phyloP scores from a whole-genome alignment of 2,888 invertebrate genomes.

The Cantharis flavilabris region DNA sequence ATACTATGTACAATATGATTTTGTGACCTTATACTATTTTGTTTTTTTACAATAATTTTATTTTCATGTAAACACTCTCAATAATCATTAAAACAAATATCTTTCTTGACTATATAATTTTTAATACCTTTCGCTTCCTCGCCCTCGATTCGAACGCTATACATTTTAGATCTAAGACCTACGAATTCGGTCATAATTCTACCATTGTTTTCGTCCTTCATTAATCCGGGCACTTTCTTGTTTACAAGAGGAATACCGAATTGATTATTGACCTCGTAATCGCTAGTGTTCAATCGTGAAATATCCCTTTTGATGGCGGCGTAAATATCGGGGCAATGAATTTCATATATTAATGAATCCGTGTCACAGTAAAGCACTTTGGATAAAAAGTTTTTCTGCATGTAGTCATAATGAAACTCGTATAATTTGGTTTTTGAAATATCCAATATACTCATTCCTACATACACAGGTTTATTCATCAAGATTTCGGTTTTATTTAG shows the following conservation, averaged over 20 bases:
- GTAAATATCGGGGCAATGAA: conserved; percentile 26
- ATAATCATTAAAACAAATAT: conserved; percentile 13
- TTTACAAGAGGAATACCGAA: conserved; percentile 34
- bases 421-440: conserved; percentile 43
- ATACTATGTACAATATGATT: conserved; percentile 18
- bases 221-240: conserved; percentile 40
- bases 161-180: conserved; percentile 38
- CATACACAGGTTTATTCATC: conserved; percentile 40
- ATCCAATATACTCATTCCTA: conserved; percentile 39
- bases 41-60: not conserved
- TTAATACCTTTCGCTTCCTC: conserved; percentile 22
- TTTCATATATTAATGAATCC: conserved; percentile 24
- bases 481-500: conserved; percentile 9
- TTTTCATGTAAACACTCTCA: conserved; percentile 8
- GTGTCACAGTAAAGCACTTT: conserved; percentile 37
- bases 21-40: conserved; percentile 4
- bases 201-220: conserved; percentile 42
- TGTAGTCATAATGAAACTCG: conserved; percentile 36
- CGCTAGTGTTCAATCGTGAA: conserved; percentile 35
- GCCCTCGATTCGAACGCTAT: conserved; percentile 29
- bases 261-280: conserved; percentile 32
- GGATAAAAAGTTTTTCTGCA: not conserved
- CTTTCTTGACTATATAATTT: not conserved
- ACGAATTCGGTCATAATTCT: conserved; percentile 39
- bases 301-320: conserved; percentile 24